These are phyloP conservation scores for Tetragonula carbonaria DNA, from an alignment of 2,888 invertebrate species.

Conservation along the genomic window DNA sequence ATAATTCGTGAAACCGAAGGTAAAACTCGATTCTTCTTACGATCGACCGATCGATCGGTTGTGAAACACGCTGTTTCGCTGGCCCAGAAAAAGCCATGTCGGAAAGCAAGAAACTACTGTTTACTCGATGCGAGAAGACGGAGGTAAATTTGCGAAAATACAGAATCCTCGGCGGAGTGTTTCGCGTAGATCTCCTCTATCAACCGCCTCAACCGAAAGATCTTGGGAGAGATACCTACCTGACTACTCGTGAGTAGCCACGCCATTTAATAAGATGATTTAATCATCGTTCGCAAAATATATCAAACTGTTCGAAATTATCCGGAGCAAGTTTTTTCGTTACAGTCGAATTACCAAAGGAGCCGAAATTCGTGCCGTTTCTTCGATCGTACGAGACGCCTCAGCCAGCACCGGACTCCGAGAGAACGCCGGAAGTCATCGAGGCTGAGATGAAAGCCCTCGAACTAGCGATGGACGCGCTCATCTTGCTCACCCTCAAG, in stretches of 20 bases:
- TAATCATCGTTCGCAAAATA: not conserved
- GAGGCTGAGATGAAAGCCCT: slow-evolving; percentile 91
- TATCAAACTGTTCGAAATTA: too few species aligned
- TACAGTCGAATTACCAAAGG: slow-evolving; percentile 87
- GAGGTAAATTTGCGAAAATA: slow-evolving; percentile 91
- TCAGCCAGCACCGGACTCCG: slow-evolving; percentile 87
- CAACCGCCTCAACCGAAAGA: slow-evolving; percentile 92
- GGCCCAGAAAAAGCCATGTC: slow-evolving; percentile 82
- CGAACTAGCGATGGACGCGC: slow-evolving; percentile 90
- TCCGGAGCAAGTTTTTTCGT: not conserved
- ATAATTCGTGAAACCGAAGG: slow-evolving; percentile 76
- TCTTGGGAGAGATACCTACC: slow-evolving; percentile 84
- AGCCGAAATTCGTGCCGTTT: slow-evolving; percentile 87
- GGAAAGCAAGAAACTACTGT: slow-evolving; percentile 73
- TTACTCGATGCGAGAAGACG: slow-evolving; percentile 77
- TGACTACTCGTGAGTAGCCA: slow-evolving; percentile 86
- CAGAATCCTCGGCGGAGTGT: slow-evolving; percentile 91
- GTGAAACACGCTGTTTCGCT: not conserved
- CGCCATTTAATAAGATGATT: too few species aligned
- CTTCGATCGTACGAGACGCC: slow-evolving; percentile 89
- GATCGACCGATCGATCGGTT: not conserved
- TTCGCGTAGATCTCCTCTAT: slow-evolving; percentile 89
- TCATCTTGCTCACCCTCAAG: slow-evolving; percentile 90
- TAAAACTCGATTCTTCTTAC: slow-evolving; percentile 28
- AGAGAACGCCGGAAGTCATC: slow-evolving; percentile 91